Conservation (phyloP, 2,888 invertebrate species). For the Girardia tigrina region DNA sequence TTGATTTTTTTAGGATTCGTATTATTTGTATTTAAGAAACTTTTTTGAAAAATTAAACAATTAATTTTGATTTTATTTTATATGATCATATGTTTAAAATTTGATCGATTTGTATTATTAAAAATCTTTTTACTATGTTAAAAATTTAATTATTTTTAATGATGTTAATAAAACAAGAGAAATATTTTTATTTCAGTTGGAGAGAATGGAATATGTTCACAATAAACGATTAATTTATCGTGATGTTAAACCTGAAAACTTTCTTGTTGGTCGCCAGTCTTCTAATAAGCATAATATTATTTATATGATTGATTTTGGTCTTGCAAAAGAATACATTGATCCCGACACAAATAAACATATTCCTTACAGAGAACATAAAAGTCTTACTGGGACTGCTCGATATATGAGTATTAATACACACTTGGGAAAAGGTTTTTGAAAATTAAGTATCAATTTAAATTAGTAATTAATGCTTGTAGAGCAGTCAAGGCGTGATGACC, state of each 20-base stretch:
- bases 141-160: no score
- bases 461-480: conserved; percentile 55
- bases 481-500: conserved; percentile 95
- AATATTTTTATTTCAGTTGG: conserved; percentile 73
- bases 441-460: not conserved
- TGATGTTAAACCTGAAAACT: conserved; percentile 98
- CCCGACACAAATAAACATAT: conserved; percentile 84
- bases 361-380: conserved; percentile 99
- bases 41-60: no score
- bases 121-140: not conserved
- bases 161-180: no score
- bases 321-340: conserved; percentile 99
- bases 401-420: conserved; percentile 99
- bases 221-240: conserved; percentile 95
- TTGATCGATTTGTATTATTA: conserved; percentile 60
- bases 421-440: conserved; percentile 75
- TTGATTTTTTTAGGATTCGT: no score
- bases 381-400: conserved; percentile 94
- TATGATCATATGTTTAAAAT: no score
- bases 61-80: no score
- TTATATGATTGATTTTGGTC: conserved; percentile 99
- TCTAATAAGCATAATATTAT: conserved; percentile 94
- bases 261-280: conserved; percentile 90
- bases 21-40: no score
- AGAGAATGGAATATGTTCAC: conserved; percentile 98